These are phyloP conservation scores for Heliconius charithonia DNA, from an alignment of 2,888 invertebrate species.

Conservation along the genomic window DNA sequence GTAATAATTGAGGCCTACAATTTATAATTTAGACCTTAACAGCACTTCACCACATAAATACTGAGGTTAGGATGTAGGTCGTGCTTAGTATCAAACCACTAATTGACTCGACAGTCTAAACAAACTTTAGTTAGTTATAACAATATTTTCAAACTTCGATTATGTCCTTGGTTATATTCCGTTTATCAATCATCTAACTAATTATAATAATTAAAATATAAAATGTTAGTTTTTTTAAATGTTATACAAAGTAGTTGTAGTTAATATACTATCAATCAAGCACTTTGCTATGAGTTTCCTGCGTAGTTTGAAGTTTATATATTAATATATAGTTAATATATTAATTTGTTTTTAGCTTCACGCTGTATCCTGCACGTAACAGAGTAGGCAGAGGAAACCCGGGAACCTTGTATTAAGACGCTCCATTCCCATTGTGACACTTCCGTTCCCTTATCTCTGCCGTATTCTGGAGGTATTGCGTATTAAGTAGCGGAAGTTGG, in stretches of 20 bases:
- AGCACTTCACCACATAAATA: conserved; percentile 36
- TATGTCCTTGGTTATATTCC: background rate
- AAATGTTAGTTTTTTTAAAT: background rate
- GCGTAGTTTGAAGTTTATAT: no score
- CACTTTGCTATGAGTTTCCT: background rate
- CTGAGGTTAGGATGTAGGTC: conserved; percentile 39
- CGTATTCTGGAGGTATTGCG: no score
- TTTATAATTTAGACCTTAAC: conserved; percentile 32
- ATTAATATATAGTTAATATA: no score
- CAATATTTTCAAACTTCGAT: conserved; percentile 1
- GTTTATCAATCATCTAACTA: background rate
- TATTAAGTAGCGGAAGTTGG: no score
- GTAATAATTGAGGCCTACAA: conserved; percentile 28
- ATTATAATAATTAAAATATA: background rate
- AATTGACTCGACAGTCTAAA: conserved; percentile 37
- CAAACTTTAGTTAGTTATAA: conserved; percentile 13
- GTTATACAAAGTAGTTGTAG: background rate
- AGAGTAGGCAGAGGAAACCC: background rate
- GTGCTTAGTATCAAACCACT: conserved; percentile 41
- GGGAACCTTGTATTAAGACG: no score
- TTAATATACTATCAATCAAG: background rate
- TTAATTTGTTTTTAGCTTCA: background rate
- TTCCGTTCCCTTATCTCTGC: no score
- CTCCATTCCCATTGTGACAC: no score
- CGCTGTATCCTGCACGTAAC: background rate